Conservation (phyloP, 2,797 vertebrate species). For the Peromyscus attwateri region DNA sequence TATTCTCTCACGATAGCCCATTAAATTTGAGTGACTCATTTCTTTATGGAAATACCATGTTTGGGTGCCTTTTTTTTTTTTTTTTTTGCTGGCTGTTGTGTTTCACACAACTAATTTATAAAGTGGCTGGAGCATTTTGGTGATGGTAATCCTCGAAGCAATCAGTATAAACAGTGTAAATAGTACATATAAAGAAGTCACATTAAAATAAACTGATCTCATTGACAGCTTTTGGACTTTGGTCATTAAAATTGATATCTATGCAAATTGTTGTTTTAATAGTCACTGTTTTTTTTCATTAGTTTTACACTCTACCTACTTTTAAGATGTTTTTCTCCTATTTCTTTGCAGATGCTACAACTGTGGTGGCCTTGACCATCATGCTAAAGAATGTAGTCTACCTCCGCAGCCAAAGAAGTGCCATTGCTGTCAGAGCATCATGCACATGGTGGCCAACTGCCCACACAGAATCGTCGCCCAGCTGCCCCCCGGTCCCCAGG, state of each 20-base stretch:
- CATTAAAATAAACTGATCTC: background rate
- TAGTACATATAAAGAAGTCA: background rate
- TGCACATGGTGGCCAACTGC: conserved; percentile 93
- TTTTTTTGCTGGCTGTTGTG: background rate
- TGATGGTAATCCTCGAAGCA: background rate
- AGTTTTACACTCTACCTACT: background rate
- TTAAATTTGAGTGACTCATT: background rate
- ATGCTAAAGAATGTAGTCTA: conserved; percentile 93
- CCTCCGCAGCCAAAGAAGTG: conserved; percentile 95
- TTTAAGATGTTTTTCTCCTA: conserved; percentile 46
- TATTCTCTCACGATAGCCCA: conserved; percentile 10
- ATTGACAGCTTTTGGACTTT: background rate
- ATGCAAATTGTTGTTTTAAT: background rate
- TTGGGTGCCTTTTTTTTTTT: background rate
- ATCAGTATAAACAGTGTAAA: background rate
- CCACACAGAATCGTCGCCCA: conserved; percentile 89
- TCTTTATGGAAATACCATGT: background rate
- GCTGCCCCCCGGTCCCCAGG: conserved; percentile 89
- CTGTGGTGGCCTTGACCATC: conserved; percentile 92
- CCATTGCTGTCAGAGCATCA: conserved; percentile 94
- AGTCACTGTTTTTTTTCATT: background rate
- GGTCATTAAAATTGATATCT: background rate
- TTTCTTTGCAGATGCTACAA: conserved; percentile 91
- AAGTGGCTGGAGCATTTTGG: background rate
- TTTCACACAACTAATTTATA: background rate